Percentiles rank a stretch among this genome's conserved stretches.
Evolutionary conservation across 2,888 invertebrate species (phyloP).

Genomic region (Oxystoma pomonae): DNA sequence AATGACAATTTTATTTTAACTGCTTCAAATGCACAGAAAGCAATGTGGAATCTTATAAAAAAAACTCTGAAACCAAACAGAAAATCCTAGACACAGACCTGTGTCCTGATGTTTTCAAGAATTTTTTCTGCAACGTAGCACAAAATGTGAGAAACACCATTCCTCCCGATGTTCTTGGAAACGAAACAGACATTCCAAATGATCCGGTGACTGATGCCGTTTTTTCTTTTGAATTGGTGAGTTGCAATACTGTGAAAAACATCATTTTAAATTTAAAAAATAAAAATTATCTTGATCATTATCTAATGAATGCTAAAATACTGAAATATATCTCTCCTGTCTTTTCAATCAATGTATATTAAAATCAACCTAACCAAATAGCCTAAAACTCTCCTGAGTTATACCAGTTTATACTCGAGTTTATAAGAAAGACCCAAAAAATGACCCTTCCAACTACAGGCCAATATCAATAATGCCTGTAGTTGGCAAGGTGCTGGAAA

Average conservation of each 20-base stretch:
- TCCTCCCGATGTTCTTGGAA: neutral
- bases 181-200: neutral
- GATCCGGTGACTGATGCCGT: neutral
- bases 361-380: neutral
- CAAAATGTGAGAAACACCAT: conserved; percentile 1
- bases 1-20: neutral
- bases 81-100: neutral
- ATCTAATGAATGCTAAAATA: neutral
- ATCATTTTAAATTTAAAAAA: conserved; percentile 5
- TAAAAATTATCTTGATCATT: conserved; percentile 9
- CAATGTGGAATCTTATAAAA: neutral
- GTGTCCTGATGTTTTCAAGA: conserved; percentile 7
- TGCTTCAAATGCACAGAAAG: neutral
- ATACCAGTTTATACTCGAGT: too few relatives aligned
- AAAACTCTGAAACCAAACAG: neutral
- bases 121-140: conserved; percentile 2
- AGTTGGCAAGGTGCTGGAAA: conserved; percentile 15
- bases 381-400: neutral
- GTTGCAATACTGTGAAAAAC: neutral
- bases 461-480: conserved; percentile 13
- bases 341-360: neutral
- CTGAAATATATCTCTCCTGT: neutral
- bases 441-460: conserved; percentile 7
- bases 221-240: neutral
- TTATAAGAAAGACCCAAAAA: neutral